Evolutionary conservation across 2,113 vertebrate genomes (phyloP).

Genomic region (Zapornia atra): DNA sequence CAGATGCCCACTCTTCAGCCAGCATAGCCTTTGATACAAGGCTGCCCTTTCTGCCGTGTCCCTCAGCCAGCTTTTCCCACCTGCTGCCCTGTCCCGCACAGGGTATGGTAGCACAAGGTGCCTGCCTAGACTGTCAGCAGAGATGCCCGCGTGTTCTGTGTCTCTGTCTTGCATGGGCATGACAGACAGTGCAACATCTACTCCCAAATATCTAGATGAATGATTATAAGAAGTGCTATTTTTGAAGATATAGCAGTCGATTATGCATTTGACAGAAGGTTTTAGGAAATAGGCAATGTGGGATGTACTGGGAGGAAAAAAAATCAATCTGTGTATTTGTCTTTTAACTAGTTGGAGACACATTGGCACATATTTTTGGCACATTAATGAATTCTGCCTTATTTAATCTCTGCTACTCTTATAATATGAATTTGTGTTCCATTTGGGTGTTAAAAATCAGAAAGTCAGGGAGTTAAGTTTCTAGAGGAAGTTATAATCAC

Average conservation of each 20-base stretch:
- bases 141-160: not conserved
- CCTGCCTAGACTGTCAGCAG: not conserved
- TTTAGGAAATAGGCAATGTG: slow-evolving; percentile 86
- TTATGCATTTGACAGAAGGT: slow-evolving; percentile 85
- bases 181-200: slow-evolving; percentile 61
- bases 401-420: slow-evolving; percentile 78
- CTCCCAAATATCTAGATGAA: slow-evolving; percentile 71
- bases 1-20: not conserved
- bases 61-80: not conserved
- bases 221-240: slow-evolving; percentile 75
- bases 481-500: slow-evolving; percentile 69
- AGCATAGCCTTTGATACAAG: not conserved
- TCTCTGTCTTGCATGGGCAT: slow-evolving; percentile 18
- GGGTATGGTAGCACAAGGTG: not conserved
- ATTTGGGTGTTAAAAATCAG: slow-evolving; percentile 76
- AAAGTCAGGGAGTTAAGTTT: slow-evolving; percentile 77
- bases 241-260: slow-evolving; percentile 80
- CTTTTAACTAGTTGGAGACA: slow-evolving; percentile 84
- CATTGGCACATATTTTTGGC: slow-evolving; percentile 83
- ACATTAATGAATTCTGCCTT: slow-evolving; percentile 82
- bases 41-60: not conserved
- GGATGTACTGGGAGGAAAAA: slow-evolving; percentile 83
- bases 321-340: slow-evolving; percentile 85
- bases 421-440: slow-evolving; percentile 77
- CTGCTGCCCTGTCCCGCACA: not conserved